Conservation (phyloP, 2,797 vertebrate genomes). For the Lacerta viridis region DNA sequence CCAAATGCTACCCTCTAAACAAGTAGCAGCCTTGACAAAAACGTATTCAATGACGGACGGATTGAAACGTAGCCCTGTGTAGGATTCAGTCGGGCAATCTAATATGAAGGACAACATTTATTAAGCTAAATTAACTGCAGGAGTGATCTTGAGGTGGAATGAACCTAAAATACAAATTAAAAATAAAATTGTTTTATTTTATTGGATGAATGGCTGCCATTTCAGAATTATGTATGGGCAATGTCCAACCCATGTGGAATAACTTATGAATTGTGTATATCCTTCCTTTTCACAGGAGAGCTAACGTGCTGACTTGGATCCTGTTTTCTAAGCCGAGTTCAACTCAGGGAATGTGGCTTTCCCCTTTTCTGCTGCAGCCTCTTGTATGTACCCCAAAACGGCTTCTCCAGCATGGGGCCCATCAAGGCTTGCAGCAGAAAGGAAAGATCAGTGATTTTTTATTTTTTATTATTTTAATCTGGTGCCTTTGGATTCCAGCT, state of each 20-base stretch:
- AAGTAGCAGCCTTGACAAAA: conserved; percentile 30
- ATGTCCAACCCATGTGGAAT: not conserved
- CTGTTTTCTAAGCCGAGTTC: not conserved
- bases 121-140: not conserved
- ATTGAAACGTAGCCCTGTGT: not conserved
- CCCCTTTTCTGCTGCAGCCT: no score
- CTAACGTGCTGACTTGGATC: not conserved
- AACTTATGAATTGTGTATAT: not conserved
- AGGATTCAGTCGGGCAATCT: conserved; percentile 11
- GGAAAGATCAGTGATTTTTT: not conserved
- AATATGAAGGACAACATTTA: not conserved
- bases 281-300: not conserved
- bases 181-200: not conserved
- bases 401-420: not conserved
- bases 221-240: conserved; percentile 2
- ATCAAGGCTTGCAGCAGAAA: not conserved
- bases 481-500: not conserved
- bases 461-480: not conserved
- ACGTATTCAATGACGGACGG: conserved; percentile 21
- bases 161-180: conserved; percentile 3
- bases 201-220: conserved; percentile 17
- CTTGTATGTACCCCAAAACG: not conserved
- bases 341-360: no score
- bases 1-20: not conserved
- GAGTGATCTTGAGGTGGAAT: conserved; percentile 13